Evolutionary conservation across 2,888 invertebrate genomes (phyloP), one percentile per base, ranked within the genome.

Genomic region (Tipula lateralis): DNA sequence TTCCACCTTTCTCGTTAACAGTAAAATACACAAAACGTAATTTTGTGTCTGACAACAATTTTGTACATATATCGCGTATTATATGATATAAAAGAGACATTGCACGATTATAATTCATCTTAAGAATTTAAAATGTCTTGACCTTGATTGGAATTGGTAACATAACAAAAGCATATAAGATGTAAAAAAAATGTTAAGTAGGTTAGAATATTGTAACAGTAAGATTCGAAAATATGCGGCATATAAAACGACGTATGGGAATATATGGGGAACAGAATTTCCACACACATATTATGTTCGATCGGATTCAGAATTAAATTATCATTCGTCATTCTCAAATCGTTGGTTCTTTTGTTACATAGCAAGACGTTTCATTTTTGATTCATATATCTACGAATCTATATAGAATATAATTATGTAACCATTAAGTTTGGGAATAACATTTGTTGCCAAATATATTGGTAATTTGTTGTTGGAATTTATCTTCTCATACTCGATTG

Each of bases 121-220:
- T 66, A 66, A 66, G 66, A 66, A 66, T 66, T 66, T 66, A 24
- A 66, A 66, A 66, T 66, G 66, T 66, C 9, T 66, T 66, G 66
- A 66, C 66, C 66, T 66, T 66, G 66, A 66, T 66, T 66, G 66
- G 66, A 66, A 66, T 66, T 66, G 66, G 66, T 66, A 66, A 66
- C 66, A 66, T 66, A 66, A 19, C 66, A 66, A 66, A 66, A 66
- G 66, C 66, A n/a, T 44, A 44, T 3, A 44, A n/a, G n/a, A 44
- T n/a, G 16, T n/a, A n/a, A 4, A 44, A 44, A 44, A 44, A 44
- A n/a, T 13, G 44, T 44, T 19, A 66, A 66, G 66, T 66, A 66
- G 66, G 66, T 66, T 66, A 66, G 19, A 66, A 66, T 66, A 66
- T 24, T 66, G 66, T 66, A 66, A 66, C 66, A 66, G 66, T 66